Percentiles rank a stretch among this genome's conserved stretches.
phyloP scores from a whole-genome alignment of 2,113 vertebrate species.

The Sarotherodon lohbergeri region DNA sequence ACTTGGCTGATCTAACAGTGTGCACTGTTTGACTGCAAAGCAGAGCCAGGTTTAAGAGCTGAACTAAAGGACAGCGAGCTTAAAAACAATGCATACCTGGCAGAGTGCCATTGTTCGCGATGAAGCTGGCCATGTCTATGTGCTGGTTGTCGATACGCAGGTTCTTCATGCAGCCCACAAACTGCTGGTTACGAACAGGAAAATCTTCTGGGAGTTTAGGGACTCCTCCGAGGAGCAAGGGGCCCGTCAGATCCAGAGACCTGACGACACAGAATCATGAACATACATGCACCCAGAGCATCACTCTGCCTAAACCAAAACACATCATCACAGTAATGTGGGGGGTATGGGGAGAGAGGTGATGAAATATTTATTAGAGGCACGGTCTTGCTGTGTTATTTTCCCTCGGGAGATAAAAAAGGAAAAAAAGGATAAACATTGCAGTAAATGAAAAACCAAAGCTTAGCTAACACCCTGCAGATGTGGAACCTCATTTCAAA shows the following conservation, averaged over 20 bases:
- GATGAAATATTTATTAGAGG: conserved; percentile 49
- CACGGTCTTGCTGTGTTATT: background rate
- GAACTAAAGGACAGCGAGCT: background rate
- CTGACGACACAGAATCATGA: conserved; percentile 55
- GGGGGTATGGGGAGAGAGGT: background rate
- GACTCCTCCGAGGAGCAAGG: conserved; percentile 86
- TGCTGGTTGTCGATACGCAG: conserved; percentile 83
- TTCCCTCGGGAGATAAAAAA: background rate
- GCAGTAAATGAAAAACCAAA: background rate
- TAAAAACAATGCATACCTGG: conserved; percentile 71
- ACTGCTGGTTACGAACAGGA: conserved; percentile 83
- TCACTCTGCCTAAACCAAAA: background rate
- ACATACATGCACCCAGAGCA: background rate
- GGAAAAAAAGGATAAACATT: background rate
- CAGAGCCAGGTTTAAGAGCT: background rate
- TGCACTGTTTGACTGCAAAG: background rate
- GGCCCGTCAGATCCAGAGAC: conserved; percentile 90
- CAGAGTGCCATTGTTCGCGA: conserved; percentile 91
- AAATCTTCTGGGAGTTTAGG: conserved; percentile 90
- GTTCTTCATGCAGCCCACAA: conserved; percentile 90
- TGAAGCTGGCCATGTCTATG: conserved; percentile 88
- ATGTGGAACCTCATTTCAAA: conserved; percentile 24
- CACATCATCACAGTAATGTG: background rate
- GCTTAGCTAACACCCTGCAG: conserved; percentile 5
- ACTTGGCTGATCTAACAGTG: background rate